Evolutionary conservation across 1,140 invertebrate species (phyloP), one percentile per base, ranked within the genome.

Genomic region (Drosophila pruinosa): DNA sequence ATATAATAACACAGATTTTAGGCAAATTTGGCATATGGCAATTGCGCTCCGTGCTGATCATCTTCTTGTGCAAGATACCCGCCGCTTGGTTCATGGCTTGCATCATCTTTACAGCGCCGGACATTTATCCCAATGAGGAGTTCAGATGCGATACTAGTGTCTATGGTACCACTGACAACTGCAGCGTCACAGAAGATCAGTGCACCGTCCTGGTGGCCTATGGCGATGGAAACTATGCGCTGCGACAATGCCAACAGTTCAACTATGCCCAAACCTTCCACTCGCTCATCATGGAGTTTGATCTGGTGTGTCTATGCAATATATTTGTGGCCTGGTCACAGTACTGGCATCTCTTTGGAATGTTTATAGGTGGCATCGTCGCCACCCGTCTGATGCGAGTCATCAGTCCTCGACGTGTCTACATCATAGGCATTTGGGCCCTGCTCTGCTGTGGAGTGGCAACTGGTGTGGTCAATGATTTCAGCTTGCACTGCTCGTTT

Each of bases 51-150:
- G 72, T 91, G 22, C 65, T 90, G 7, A 88, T 92, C 24, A 70
- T 92, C 8, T 92, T 89, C 52, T 65, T 92, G 4, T 89, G 89
- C 43, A 92, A 92, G 68, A 90, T 92, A 17, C 92, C 92, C 0
- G 90, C 91, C 4, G 90, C 92, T n/a, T 92, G 91, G 92, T 92
- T 91, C 45, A 92, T 92, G 91, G 91, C 91, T 2, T 89, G 82
- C 26, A 89, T 92, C 12, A 88, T 92, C 4, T 91, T 91, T n/a
- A 88, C 90, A 2, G 90, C 90, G 0, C 88, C 90, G 2, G 90
- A 90, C 10, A 62, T 90, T 1, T 78, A 90, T 63, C 78, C 89
- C 1, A 47, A 50, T 4, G 72, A 71, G 38, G 89, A 88, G 39
- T 90, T 78, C 28, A 65, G 38, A 17, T 90, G 89, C 15, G 79